Percentiles rank a stretch among this genome's conserved stretches.
Conservation (phyloP, 1,140 invertebrate species). For the Aculops lycopersici region DNA sequence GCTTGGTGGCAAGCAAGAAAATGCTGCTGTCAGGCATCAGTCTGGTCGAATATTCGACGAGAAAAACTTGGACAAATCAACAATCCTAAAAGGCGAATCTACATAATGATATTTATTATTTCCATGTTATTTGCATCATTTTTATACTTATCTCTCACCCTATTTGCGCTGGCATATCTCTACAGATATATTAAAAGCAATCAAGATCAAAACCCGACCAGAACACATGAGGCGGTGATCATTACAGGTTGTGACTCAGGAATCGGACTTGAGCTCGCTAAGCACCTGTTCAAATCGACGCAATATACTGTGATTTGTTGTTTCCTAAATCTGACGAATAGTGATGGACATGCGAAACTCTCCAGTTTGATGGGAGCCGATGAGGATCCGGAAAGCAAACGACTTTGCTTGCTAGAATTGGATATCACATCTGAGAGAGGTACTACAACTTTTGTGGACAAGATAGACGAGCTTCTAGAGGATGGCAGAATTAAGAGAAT, state of each 20-base stretch:
- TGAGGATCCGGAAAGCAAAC: neutral
- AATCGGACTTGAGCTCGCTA: constrained; percentile 35
- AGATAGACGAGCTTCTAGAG: neutral
- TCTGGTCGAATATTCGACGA: no score
- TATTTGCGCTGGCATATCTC: no score
- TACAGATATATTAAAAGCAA: no score
- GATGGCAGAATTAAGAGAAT: neutral
- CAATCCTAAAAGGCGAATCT: no score
- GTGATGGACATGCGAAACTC: constrained; percentile 3
- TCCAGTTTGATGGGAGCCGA: neutral
- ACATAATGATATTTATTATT: no score
- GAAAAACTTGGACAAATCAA: no score
- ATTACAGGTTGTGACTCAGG: constrained; percentile 52
- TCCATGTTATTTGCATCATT: no score
- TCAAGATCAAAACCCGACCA: no score
- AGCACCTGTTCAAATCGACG: constrained; percentile 23
- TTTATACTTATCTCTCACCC: no score
- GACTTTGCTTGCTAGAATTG: constrained; percentile 1
- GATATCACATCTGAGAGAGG: neutral
- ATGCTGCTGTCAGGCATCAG: no score
- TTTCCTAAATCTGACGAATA: neutral
- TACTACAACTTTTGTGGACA: neutral
- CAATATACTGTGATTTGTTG: constrained; percentile 23
- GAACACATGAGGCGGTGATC: no score
- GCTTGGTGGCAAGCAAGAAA: no score